Evolutionary conservation across 2,888 invertebrate genomes (phyloP).

Genomic region (Orthosia incerta): DNA sequence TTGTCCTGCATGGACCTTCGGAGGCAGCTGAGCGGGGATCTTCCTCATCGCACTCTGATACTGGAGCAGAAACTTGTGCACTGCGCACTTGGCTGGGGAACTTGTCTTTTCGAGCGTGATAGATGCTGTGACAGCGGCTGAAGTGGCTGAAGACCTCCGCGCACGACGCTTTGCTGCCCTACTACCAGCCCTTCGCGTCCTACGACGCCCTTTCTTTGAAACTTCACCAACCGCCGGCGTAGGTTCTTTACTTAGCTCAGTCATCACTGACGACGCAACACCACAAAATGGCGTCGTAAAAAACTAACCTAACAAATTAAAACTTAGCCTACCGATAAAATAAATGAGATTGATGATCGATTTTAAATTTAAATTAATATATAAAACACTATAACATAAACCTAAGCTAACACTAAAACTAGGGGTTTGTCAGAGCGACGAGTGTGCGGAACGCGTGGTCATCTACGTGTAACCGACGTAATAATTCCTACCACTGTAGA

Average conservation of each 20-base stretch:
- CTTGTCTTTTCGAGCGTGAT: constrained; percentile 56
- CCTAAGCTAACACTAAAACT: constrained; percentile 68
- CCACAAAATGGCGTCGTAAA: constrained; percentile 82
- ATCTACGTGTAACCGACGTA: constrained; percentile 40
- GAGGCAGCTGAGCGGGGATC: constrained; percentile 84
- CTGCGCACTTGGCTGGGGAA: constrained; percentile 84
- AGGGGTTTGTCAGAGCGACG: constrained; percentile 75
- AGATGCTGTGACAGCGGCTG: constrained; percentile 55
- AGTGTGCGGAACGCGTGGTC: constrained; percentile 59
- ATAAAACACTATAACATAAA: constrained; percentile 68
- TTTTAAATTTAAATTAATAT: constrained; percentile 66
- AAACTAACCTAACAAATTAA: constrained; percentile 73
- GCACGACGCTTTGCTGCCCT: constrained; percentile 79
- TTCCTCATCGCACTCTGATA: constrained; percentile 85
- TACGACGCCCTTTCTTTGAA: constrained; percentile 76
- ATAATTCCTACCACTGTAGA: constrained; percentile 57
- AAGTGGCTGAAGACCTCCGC: constrained; percentile 70
- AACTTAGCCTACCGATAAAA: constrained; percentile 67
- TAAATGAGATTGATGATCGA: constrained; percentile 70
- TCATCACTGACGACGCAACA: constrained; percentile 65
- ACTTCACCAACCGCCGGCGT: constrained; percentile 70
- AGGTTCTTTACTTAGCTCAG: constrained; percentile 78
- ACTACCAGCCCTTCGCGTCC: constrained; percentile 73
- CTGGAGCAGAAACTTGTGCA: constrained; percentile 83
- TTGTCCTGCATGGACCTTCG: constrained; percentile 84